These are phyloP conservation scores for Xenus cinereus DNA, from an alignment of 2,113 vertebrate genomes.

Conservation along the genomic window DNA sequence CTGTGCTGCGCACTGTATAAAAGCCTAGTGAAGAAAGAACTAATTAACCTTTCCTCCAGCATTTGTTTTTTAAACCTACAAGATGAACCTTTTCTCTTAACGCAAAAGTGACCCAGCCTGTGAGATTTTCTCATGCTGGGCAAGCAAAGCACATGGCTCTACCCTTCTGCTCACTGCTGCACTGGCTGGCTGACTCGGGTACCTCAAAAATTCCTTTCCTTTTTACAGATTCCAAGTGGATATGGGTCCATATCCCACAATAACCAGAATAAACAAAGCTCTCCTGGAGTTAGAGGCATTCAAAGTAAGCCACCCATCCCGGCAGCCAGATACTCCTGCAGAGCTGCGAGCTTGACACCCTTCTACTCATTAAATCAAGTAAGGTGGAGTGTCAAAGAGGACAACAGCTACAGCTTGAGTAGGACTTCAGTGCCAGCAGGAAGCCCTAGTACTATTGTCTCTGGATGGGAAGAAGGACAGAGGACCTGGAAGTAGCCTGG, in stretches of 20 bases:
- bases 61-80: background rate
- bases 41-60: background rate
- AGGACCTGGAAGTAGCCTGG: background rate
- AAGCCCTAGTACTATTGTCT: background rate
- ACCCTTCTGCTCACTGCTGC: background rate
- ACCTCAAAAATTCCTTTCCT: conserved; percentile 5
- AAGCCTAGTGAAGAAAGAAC: background rate
- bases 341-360: conserved; percentile 76
- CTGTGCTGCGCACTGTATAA: background rate
- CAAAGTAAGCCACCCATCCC: conserved; percentile 83
- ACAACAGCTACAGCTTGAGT: background rate
- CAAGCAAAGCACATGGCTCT: background rate
- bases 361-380: background rate
- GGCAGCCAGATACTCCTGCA: conserved; percentile 89
- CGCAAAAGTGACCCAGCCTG: background rate
- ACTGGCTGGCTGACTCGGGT: background rate
- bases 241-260: conserved; percentile 83
- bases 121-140: background rate
- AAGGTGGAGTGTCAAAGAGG: background rate
- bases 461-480: background rate
- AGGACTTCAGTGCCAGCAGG: background rate
- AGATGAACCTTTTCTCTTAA: background rate
- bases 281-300: conserved; percentile 88
- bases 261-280: conserved; percentile 84
- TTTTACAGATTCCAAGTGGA: conserved; percentile 88